Percentiles rank a stretch among this genome's conserved stretches.
Evolutionary conservation across 2,888 invertebrate species (phyloP).

Genomic region (Lamproptera curius): DNA sequence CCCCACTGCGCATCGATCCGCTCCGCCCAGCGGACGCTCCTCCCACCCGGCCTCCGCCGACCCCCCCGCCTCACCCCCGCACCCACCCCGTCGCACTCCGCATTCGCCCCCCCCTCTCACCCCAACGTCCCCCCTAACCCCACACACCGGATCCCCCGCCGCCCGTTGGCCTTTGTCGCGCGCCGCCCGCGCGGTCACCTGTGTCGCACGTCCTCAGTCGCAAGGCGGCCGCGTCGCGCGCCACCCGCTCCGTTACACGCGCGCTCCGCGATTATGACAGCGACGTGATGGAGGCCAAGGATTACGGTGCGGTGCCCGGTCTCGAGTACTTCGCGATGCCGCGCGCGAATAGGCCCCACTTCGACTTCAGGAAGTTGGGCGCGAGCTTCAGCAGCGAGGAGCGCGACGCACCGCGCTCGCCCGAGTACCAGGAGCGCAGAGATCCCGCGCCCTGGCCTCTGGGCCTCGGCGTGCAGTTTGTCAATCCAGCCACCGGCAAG

Average conservation of each 20-base stretch:
- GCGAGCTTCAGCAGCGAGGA: constrained; percentile 79
- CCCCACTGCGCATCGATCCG: constrained; percentile 76
- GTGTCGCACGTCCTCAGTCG: constrained; percentile 78
- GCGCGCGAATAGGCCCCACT: constrained; percentile 87
- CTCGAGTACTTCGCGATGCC: constrained; percentile 76
- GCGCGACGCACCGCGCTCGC: constrained; percentile 61
- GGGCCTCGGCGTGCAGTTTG: constrained; percentile 90
- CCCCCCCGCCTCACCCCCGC: constrained; percentile 32
- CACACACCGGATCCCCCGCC: constrained; percentile 52
- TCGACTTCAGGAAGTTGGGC: constrained; percentile 89
- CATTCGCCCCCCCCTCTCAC: constrained; percentile 32
- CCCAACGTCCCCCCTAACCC: constrained; percentile 44
- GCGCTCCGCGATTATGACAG: constrained; percentile 57
- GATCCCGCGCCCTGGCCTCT: constrained; percentile 85
- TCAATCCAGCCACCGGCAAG: constrained; percentile 95
- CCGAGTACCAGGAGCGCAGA: constrained; percentile 58
- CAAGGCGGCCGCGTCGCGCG: constrained; percentile 79
- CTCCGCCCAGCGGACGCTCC: constrained; percentile 74
- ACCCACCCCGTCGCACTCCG: constrained; percentile 37
- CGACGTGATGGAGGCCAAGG: constrained; percentile 75
- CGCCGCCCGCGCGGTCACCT: constrained; percentile 74
- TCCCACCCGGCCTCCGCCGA: constrained; percentile 58
- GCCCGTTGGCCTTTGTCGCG: constrained; percentile 69
- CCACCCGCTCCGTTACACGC: constrained; percentile 67
- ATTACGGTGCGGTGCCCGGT: constrained; percentile 69